A percentile compares a stretch with the other conserved stretches of the same genome.
These are phyloP conservation scores for Cancer borealis DNA, from an alignment of 2,888 invertebrate species.

Conservation along the genomic window DNA sequence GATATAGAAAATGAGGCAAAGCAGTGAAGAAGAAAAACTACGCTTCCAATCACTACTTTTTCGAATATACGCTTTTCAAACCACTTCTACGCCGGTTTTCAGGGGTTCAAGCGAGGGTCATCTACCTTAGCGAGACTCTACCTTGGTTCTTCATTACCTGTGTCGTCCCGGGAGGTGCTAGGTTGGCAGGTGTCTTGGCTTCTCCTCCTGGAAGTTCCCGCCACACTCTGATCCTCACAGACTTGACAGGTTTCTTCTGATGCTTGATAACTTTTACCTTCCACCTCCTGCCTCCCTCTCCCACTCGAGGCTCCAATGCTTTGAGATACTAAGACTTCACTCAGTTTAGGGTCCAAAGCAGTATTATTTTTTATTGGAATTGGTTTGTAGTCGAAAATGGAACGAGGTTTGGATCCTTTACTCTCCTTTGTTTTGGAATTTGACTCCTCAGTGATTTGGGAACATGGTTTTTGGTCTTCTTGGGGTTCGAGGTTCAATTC, in stretches of 20 bases:
- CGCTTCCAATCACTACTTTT: neutral
- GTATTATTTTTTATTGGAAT: neutral
- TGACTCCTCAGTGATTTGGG: neutral
- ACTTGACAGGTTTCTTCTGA: neutral
- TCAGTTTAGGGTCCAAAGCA: neutral
- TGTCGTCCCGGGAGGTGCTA: constrained; percentile 50
- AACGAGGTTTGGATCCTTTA: neutral
- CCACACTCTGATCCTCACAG: neutral
- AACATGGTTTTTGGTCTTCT: neutral
- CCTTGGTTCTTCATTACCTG: constrained; percentile 28
- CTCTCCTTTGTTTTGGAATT: neutral
- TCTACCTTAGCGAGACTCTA: constrained; percentile 5
- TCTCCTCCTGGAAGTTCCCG: neutral
- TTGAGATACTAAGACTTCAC: neutral
- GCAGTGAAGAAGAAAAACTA: neutral
- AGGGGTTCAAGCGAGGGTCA: neutral
- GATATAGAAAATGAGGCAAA: neutral
- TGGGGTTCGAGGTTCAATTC: neutral
- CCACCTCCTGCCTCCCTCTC: neutral
- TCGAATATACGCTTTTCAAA: neutral
- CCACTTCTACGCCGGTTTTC: neutral
- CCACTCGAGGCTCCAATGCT: neutral
- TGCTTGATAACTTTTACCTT: neutral
- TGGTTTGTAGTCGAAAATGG: constrained; percentile 29
- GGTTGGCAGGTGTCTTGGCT: constrained; percentile 34